Evolutionary conservation across 1,140 invertebrate species (phyloP).

Genomic region (Littorina saxatilis): DNA sequence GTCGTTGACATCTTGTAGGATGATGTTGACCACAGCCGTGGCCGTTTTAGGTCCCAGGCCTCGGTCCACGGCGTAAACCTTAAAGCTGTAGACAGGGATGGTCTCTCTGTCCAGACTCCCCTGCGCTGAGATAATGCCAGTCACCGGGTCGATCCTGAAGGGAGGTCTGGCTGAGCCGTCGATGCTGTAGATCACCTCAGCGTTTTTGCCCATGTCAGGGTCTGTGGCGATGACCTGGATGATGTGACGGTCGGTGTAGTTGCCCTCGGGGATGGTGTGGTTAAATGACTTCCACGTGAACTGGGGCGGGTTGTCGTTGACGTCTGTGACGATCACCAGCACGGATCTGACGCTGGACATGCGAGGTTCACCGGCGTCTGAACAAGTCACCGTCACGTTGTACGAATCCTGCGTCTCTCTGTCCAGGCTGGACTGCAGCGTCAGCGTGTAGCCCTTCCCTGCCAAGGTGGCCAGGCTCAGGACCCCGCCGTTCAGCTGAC

Average conservation of each 20-base stretch:
- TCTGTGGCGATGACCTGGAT: slow-evolving; percentile 86
- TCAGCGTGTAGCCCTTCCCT: slow-evolving; percentile 56
- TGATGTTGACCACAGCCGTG: slow-evolving; percentile 91
- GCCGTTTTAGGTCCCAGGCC: slow-evolving; percentile 74
- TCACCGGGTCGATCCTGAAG: slow-evolving; percentile 48
- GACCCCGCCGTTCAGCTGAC: slow-evolving; percentile 46
- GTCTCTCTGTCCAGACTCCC: slow-evolving; percentile 55
- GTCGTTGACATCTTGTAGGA: slow-evolving; percentile 94
- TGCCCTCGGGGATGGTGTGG: slow-evolving; percentile 77
- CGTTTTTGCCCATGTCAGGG: slow-evolving; percentile 86
- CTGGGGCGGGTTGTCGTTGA: slow-evolving; percentile 55
- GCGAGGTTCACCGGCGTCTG: slow-evolving; percentile 55
- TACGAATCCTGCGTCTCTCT: slow-evolving; percentile 85
- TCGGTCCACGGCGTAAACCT: slow-evolving; percentile 45
- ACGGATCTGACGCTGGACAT: slow-evolving; percentile 83
- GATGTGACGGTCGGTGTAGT: slow-evolving; percentile 44
- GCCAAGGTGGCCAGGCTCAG: slow-evolving; percentile 49
- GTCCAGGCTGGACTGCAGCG: slow-evolving; percentile 80
- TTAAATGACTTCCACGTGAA: slow-evolving; percentile 75
- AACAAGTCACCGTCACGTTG: slow-evolving; percentile 82
- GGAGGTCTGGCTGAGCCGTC: slow-evolving; percentile 4
- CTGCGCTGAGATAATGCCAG: slow-evolving; percentile 52
- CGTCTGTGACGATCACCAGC: slow-evolving; percentile 82
- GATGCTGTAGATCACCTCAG: slow-evolving; percentile 46
- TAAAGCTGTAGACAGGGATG: slow-evolving; percentile 35